These are phyloP conservation scores for Bombylius discolor DNA, from an alignment of 2,888 invertebrate species.

Conservation along the genomic window DNA sequence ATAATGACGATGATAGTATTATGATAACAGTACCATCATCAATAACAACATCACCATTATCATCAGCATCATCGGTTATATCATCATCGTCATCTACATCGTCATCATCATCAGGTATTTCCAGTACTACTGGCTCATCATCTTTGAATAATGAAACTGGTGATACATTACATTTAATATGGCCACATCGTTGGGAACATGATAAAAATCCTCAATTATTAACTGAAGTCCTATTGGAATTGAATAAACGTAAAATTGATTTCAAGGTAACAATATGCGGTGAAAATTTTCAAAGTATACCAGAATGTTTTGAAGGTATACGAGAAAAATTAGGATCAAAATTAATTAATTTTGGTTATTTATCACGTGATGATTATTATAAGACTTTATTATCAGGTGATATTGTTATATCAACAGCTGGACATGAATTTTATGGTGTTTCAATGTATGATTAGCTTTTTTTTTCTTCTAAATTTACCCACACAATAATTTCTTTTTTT, in stretches of 20 bases:
- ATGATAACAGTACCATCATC: background rate
- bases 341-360: constrained; percentile 47
- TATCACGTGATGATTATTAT: constrained; percentile 45
- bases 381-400: constrained; percentile 43
- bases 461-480: background rate
- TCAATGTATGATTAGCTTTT: constrained; percentile 45
- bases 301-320: constrained; percentile 45
- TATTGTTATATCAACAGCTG: constrained; percentile 57
- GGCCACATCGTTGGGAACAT: constrained; percentile 70
- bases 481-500: background rate
- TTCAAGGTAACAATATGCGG: constrained; percentile 49
- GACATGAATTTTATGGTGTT: constrained; percentile 65
- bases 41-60: background rate
- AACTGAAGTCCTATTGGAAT: constrained; percentile 40
- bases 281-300: constrained; percentile 46
- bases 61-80: background rate
- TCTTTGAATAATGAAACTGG: constrained; percentile 12
- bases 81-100: background rate
- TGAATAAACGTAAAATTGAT: constrained; percentile 40
- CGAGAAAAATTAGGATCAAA: constrained; percentile 36
- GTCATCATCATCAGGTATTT: no score
- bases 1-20: background rate
- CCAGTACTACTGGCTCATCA: background rate
- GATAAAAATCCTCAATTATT: constrained; percentile 58
- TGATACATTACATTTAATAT: constrained; percentile 45